Percentiles rank a stretch among this genome's conserved stretches.
phyloP scores from a whole-genome alignment of 2,888 invertebrate species.

The Brachynemurus nebulosus region DNA sequence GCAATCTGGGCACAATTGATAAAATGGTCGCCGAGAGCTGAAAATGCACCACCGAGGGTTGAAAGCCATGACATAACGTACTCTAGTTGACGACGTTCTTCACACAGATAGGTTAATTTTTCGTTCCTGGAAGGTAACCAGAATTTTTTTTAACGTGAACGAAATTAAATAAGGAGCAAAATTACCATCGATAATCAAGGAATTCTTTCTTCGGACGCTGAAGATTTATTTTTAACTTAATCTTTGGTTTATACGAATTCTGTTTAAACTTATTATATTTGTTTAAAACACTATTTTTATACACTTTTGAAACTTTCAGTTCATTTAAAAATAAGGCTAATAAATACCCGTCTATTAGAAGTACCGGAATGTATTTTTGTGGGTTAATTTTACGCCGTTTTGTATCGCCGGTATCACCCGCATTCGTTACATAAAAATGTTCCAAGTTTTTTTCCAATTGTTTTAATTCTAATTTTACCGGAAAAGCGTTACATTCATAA shows the following conservation, averaged over 20 bases:
- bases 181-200: conserved; percentile 55
- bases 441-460: too few relatives aligned
- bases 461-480: too few relatives aligned
- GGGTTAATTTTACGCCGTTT: too few relatives aligned
- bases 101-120: conserved; percentile 32
- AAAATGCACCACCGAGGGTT: conserved; percentile 92
- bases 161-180: too few relatives aligned
- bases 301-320: conserved; percentile 21
- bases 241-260: conserved; percentile 11
- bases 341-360: conserved; percentile 22
- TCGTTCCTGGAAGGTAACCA: conserved; percentile 33
- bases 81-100: conserved; percentile 63
- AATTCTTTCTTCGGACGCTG: conserved; percentile 43
- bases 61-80: conserved; percentile 88
- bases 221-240: conserved; percentile 31
- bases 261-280: conserved; percentile 11
- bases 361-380: background rate
- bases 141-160: conserved; percentile 3
- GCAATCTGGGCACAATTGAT: conserved; percentile 71
- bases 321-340: conserved; percentile 26
- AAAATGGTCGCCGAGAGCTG: conserved; percentile 84
- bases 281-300: conserved; percentile 19
- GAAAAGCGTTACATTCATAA: too few relatives aligned
- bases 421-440: too few relatives aligned
- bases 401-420: too few relatives aligned